Base-by-base conservation (phyloP, 2,888 invertebrate species). In the Perithous albicinctus region DNA sequence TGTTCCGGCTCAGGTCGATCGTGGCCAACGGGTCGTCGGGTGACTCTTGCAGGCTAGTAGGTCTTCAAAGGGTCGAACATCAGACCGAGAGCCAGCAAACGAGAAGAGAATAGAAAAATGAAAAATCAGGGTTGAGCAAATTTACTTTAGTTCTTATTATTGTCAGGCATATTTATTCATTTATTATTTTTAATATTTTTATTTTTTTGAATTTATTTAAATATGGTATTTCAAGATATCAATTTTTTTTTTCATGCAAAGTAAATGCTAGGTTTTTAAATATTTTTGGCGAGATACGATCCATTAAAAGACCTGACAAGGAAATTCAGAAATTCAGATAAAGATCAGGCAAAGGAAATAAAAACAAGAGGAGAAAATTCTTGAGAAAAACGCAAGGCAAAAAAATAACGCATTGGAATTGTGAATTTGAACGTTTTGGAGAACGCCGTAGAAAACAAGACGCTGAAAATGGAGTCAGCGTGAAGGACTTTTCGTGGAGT, bases 351-450 rank as follows among this genome's bases (percentile, higher is more conserved):
- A n/a, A n/a, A n/a, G n/a, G n/a, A n/a, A n/a, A n/a, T n/a, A n/a
- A n/a, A n/a, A n/a, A n/a, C n/a, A n/a, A n/a, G n/a, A n/a, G n/a
- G n/a, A n/a, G n/a, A n/a, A n/a, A 29, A 29, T 29, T 4, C 29
- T 29, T 29, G 29, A 29, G 29, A 29, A 29, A 5, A 29, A 5
- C 5, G 5, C 5, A 29, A 2, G 29, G 29, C 29, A 29, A 29
- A 29, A 29, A 29, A 5, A 29, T 29, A 4, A 4, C 29, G 5
- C 75, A 75, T 75, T 56, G 74, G 69, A 63, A 80, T 54, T 66
- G 66, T 66, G 72, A 72, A 80, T 80, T 80, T 61, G 67, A 66
- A 73, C 48, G 29, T 35, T 70, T 54, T 41, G 26, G 46, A 70
- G 48, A 41, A 41, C 63, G n/a, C 63, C 23, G 41, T n/a, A 12